These are phyloP conservation scores for Callorhinus ursinus DNA, from an alignment of 2,113 vertebrate genomes.

Conservation along the genomic window DNA sequence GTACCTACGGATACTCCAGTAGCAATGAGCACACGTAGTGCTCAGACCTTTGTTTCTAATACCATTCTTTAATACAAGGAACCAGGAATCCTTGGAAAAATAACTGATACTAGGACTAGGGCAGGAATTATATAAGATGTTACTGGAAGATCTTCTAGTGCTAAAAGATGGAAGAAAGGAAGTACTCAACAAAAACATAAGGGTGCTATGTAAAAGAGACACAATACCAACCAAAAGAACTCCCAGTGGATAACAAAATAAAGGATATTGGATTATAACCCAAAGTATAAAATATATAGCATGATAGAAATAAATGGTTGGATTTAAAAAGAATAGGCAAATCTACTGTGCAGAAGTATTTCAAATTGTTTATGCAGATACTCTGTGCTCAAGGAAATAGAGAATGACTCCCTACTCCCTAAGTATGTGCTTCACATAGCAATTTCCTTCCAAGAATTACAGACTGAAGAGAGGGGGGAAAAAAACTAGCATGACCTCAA, in stretches of 20 bases:
- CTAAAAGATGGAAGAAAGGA: not conserved
- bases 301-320: not conserved
- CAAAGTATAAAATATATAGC: not conserved
- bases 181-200: not conserved
- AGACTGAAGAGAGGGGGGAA: not conserved
- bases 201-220: not conserved
- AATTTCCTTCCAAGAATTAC: not conserved
- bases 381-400: not conserved
- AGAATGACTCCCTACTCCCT: not conserved
- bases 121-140: not conserved
- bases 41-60: not conserved
- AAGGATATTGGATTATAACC: not conserved
- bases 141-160: not conserved
- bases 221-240: not conserved
- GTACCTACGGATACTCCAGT: not conserved
- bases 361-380: not conserved
- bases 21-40: not conserved
- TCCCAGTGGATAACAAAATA: not conserved
- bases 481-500: not conserved
- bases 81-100: not conserved
- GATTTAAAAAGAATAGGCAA: not conserved
- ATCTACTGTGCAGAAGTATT: not conserved
- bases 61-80: not conserved
- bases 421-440: not conserved
- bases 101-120: not conserved